Conservation (phyloP, 1,140 invertebrate species). For the Belonocnema kinseyi region DNA sequence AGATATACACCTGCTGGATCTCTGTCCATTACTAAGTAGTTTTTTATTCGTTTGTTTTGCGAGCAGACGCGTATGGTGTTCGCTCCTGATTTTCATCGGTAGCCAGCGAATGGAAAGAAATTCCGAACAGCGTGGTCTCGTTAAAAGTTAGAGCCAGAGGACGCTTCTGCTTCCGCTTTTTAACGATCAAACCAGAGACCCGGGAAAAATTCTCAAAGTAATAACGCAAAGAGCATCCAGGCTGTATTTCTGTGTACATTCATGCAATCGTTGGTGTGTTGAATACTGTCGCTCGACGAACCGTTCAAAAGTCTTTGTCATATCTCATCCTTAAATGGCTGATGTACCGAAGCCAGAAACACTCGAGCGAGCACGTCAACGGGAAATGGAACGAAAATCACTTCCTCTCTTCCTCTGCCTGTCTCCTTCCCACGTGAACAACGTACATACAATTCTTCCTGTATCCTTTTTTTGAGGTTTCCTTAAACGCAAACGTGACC, state of each 20-base stretch:
- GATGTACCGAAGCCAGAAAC: conserved; percentile 20
- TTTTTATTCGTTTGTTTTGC: background rate
- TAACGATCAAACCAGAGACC: conserved; percentile 23
- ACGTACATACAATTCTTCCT: conserved; percentile 5
- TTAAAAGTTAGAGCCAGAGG: conserved; percentile 28
- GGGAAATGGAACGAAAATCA: conserved; percentile 31
- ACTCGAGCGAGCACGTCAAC: conserved; percentile 18
- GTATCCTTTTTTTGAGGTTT: conserved; percentile 7
- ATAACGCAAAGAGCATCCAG: conserved; percentile 28
- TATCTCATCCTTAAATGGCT: conserved; percentile 28
- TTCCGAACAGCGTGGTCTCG: conserved; percentile 3
- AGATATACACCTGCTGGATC: background rate
- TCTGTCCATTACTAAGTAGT: background rate
- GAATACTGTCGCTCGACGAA: conserved; percentile 18
- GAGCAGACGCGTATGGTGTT: background rate
- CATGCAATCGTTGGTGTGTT: conserved; percentile 1
- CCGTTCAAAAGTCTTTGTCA: conserved; percentile 26
- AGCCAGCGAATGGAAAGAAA: conserved; percentile 23
- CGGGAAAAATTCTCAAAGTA: conserved; percentile 26
- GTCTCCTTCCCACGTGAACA: background rate
- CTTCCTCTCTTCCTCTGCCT: conserved; percentile 16
- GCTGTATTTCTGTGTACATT: background rate
- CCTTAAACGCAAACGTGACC: conserved; percentile 23
- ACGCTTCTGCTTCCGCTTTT: conserved; percentile 16
- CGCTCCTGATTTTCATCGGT: conserved; percentile 5